Base-by-base conservation (phyloP, 2,113 vertebrate genomes). In the Percopsis transmontana region DNA sequence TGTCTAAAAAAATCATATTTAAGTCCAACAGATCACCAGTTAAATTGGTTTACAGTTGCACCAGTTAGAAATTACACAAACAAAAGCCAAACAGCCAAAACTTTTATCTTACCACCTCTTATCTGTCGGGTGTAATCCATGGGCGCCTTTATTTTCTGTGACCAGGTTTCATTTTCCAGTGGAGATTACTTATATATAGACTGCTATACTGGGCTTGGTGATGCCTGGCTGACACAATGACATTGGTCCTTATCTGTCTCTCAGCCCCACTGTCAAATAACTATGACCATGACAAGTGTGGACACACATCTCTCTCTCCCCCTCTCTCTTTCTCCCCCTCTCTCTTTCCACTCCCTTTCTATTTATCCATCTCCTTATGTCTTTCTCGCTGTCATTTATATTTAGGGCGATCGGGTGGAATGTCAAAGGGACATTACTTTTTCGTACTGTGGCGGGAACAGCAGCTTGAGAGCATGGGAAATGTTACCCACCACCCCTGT, bases 381-480 rank as follows among this genome's bases (percentile, higher is more conserved):
- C 44, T 0, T 20, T 63, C 55, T 60, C 72, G 62, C 68, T 55
- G 14, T 74, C 39, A n/a, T 79, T 60, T 69, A 74, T 84, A 87
- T 84, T 84, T 82, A 87, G 82, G 80, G 76, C 44, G 85, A 75
- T 77, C 77, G 66, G 21, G 60, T 59, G 45, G 57, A 73, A 70
- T 77, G 74, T 73, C 76, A 70, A 61, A 69, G 38, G 20, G 27
- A 53, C 21, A 9, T 4, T 76, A 39, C 62, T 27, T 68, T 64
- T 76, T 66, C 8, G n/a, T 63, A 47, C 54, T 21, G 44, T 52
- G 39, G 51, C 68, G 55, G 45, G 55, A 41, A 24, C 62, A 47
- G 55, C 16, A 38, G 39, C 44, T 54, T 58, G 27, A 66, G 11
- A 73, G 58, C 61, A 72, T 48, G 61, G 55, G 58, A 71, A 55